Conservation (phyloP, 2,797 vertebrate genomes). For the Pteronotus mesoamericanus region DNA sequence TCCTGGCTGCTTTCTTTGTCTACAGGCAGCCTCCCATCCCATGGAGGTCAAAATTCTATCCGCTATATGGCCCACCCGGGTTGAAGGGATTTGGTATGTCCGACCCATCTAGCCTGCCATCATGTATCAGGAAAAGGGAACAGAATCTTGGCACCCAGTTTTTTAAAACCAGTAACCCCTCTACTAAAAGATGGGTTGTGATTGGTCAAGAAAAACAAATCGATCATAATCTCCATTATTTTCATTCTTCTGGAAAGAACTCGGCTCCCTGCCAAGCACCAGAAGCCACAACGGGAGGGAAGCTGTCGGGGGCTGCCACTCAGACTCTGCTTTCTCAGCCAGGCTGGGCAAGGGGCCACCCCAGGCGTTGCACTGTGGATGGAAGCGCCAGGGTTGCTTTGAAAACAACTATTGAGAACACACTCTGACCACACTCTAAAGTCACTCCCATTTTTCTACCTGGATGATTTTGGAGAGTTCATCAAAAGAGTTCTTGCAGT, state of each 20-base stretch:
- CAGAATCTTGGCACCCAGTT: neutral
- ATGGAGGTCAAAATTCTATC: neutral
- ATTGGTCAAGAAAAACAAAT: neutral
- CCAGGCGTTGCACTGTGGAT: neutral
- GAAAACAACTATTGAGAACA: accelerated
- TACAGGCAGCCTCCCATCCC: neutral
- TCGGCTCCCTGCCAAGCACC: neutral
- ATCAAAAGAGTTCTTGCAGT: conserved; percentile 98
- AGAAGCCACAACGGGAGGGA: neutral
- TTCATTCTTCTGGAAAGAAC: neutral
- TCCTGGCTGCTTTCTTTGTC: neutral
- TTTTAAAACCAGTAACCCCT: neutral
- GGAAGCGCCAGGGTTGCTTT: neutral
- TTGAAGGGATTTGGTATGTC: neutral
- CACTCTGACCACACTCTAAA: neutral
- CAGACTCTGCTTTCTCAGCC: neutral
- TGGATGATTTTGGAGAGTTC: conserved; percentile 99
- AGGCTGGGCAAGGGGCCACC: neutral
- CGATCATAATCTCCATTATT: neutral
- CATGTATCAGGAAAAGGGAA: neutral
- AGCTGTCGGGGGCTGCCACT: accelerated
- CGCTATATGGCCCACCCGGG: neutral
- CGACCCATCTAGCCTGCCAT: neutral
- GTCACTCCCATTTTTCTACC: conserved; percentile 77
- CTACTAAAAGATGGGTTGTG: neutral